Base-by-base conservation (phyloP, 2,888 invertebrate genomes). In the Plemyria rubiginata region DNA sequence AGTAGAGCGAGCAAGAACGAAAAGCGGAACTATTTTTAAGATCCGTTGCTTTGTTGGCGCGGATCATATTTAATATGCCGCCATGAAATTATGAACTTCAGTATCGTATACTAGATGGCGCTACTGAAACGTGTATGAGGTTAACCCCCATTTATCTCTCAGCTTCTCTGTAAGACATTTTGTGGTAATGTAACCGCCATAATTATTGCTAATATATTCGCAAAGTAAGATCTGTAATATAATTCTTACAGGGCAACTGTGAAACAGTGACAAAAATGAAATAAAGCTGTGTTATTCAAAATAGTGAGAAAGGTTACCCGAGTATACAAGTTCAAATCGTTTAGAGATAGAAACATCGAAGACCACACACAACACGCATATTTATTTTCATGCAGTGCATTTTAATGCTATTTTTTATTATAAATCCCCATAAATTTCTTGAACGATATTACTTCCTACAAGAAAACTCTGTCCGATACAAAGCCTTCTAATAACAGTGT, bases 191-290 rank as follows among this genome's bases (percentile, higher is more conserved):
- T 91, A 92, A 92, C 91, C 76, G 92, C 92, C 92, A 92, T 91
- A 90, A 86, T 85, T 66, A 11, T 38, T 71, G 54, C 69, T 64
- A 62, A 66, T 63, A 66, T 22, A 9, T 38, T 64, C 65, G 59
- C 65, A 65, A 66, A 67, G 65, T 70, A 63, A 67, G 32, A 51
- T 41, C 1, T 60, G 68, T 66, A 62, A 65, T 63, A 62, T 62
- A 51, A 77, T 78, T 85, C 90, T 90, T 90, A 91, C 92, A 91
- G 89, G 84, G 88, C 76, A 91, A 90, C 91, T 91, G 91, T 88
- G 90, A 86, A 78, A 54, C 46, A 51, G 36, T 48, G 48, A 57
- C n/a, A 11, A 41, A 48, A 49, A 12, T 29, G 5, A 55, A 55
- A 38, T 40, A 48, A 60, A 63, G 55, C 55, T 40, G 36, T 52